Evolutionary conservation across 1,140 invertebrate species (phyloP).

Genomic region (Bursaphelenchus mucronatus): DNA sequence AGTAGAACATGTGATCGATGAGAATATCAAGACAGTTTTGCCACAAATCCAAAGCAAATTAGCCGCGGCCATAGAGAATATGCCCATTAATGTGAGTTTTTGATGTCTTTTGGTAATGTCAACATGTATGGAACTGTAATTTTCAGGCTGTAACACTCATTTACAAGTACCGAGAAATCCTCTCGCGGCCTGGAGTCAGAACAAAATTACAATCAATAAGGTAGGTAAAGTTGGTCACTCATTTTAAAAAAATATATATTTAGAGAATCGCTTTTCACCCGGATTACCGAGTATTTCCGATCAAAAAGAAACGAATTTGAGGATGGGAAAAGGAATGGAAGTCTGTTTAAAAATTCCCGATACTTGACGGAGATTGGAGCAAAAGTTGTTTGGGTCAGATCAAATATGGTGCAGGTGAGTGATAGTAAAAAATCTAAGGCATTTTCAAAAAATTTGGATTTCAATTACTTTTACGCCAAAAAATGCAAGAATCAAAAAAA

Average conservation of each 20-base stretch:
- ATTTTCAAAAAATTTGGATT: not conserved
- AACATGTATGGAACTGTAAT: constrained; percentile 11
- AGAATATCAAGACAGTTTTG: too few species aligned
- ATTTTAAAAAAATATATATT: constrained; percentile 5
- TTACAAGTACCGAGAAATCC: constrained; percentile 17
- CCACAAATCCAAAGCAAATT: too few species aligned
- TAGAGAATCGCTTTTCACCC: constrained; percentile 35
- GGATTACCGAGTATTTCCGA: constrained; percentile 29
- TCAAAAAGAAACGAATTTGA: constrained; percentile 24
- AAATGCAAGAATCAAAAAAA: constrained; percentile 13
- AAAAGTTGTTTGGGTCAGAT: constrained; percentile 49
- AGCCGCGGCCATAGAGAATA: too few species aligned
- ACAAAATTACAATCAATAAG: constrained; percentile 28
- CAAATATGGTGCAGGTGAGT: constrained; percentile 28
- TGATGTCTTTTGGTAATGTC: not conserved
- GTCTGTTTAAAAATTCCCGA: not conserved
- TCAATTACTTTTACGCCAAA: not conserved
- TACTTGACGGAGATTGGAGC: constrained; percentile 56
- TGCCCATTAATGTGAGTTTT: too few species aligned
- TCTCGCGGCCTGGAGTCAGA: constrained; percentile 1
- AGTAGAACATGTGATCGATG: too few species aligned
- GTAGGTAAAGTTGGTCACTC: constrained; percentile 10
- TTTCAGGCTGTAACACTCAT: constrained; percentile 13
- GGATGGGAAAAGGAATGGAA: constrained; percentile 20
- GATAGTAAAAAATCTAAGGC: constrained; percentile 13